Base-by-base conservation (phyloP, 2,888 invertebrate species). In the Beris chalybata region DNA sequence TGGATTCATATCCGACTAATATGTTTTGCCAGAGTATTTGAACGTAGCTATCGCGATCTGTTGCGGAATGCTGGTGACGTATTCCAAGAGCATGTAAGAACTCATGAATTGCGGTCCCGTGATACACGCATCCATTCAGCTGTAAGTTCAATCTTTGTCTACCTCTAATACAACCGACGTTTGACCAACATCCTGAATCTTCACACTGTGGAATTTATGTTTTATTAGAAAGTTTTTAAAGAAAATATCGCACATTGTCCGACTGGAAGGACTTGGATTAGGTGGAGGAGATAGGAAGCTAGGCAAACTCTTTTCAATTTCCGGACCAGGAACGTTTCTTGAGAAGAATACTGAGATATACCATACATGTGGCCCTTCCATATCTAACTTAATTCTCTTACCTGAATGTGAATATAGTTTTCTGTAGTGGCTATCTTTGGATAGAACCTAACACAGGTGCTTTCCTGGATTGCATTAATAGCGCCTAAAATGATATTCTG, bases 1-100 rank as follows among this genome's bases (percentile, higher is more conserved):
- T 92, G 58, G 79, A 79, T 72, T 86, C 83, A 5, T 84, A 82
- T 1, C 87, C 90, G 83, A 76, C 65, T 74, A 75, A 9, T 13
- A 80, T 77, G 64, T 80, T 78, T 43, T 78, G 78, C 65, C 68
- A 67, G 3, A 82, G 81, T 48, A 92, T 84, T 1, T 74, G 78
- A 0, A 89, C 89, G 72, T 83, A 89, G 29, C 87, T 83, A 74
- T 92, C 91, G 0, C 92, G 82, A 74, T 92, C 89, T 4, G 84
- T 85, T 0, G 91, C 84, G 74, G 89, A 91, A 76, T 92, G 92
- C 74, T 92, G 91, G 75, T 92, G 92, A 76, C 89, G 83, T 77
- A 92, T 92, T 1, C 92, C 92, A 5, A 89, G 74, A 0, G 88
- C 89, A 73, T 93, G 92, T 76, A 92, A 85, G 66, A 92, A 80